These are phyloP conservation scores for Trachops cirrhosus DNA, from an alignment of 2,797 vertebrate genomes.

Conservation along the genomic window DNA sequence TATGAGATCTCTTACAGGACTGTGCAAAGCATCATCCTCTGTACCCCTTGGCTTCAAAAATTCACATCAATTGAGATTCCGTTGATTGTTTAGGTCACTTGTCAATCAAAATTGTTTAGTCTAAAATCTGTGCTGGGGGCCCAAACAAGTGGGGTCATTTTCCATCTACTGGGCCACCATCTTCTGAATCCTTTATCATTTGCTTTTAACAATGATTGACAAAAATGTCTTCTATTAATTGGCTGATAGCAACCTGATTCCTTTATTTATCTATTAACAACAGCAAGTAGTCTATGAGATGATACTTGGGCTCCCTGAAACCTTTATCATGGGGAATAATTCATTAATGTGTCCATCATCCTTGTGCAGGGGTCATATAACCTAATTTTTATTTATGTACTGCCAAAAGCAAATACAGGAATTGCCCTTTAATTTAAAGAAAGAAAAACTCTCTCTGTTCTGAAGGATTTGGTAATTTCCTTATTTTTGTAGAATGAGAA, in stretches of 20 bases:
- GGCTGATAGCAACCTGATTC: neutral
- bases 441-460: neutral
- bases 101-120: neutral
- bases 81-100: neutral
- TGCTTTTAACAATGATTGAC: neutral
- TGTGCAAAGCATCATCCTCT: too few relatives aligned
- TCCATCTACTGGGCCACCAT: neutral
- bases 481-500: slow-evolving; percentile 23
- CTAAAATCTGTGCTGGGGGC: neutral
- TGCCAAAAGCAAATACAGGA: neutral
- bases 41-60: neutral
- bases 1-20: neutral
- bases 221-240: neutral
- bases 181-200: neutral
- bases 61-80: neutral
- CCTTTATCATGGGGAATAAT: neutral
- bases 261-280: neutral
- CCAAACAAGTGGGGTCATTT: neutral
- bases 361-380: neutral
- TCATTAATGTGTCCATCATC: neutral
- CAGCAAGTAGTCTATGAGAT: neutral
- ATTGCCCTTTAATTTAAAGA: slow-evolving; percentile 15
- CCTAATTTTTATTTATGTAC: neutral
- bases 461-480: neutral
- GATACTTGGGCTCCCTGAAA: neutral